A percentile compares a stretch with the other conserved stretches of the same genome.
Evolutionary conservation across 2,888 invertebrate genomes (phyloP).

Genomic region (Drosophila paracracens): DNA sequence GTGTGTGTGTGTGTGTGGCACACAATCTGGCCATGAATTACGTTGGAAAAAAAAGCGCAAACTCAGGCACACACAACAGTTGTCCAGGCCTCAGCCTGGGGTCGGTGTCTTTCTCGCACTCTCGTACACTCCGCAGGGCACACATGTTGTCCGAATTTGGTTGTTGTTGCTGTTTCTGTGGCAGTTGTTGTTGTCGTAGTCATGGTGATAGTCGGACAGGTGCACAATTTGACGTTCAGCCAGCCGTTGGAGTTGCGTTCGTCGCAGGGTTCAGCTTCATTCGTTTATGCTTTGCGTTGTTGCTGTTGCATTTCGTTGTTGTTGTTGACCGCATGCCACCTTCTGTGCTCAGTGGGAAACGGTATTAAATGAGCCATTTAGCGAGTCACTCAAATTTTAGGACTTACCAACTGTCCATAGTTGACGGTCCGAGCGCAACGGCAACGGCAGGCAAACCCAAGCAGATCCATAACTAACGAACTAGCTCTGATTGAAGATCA

Average conservation of each 20-base stretch:
- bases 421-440: slow-evolving; percentile 17
- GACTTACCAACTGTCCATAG: slow-evolving; percentile 59
- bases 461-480: slow-evolving; percentile 23
- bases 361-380: slow-evolving; percentile 77
- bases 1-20: slow-evolving; percentile 40
- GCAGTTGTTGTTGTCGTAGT: slow-evolving; percentile 57
- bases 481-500: slow-evolving; percentile 39
- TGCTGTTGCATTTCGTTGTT: slow-evolving; percentile 29
- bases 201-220: slow-evolving; percentile 83
- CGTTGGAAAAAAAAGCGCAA: slow-evolving; percentile 56
- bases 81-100: slow-evolving; percentile 52
- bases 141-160: slow-evolving; percentile 68
- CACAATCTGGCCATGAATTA: slow-evolving; percentile 64
- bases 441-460: not conserved
- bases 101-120: slow-evolving; percentile 50
- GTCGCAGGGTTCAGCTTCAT: slow-evolving; percentile 57
- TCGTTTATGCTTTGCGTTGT: slow-evolving; percentile 72
- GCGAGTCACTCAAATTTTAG: slow-evolving; percentile 72
- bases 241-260: slow-evolving; percentile 69
- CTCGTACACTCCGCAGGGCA: slow-evolving; percentile 39
- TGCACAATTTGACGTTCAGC: slow-evolving; percentile 78
- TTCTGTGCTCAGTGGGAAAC: slow-evolving; percentile 75
- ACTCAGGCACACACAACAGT: slow-evolving; percentile 62
- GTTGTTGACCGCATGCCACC: slow-evolving; percentile 74
- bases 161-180: slow-evolving; percentile 1